phyloP scores from a whole-genome alignment of 2,797 vertebrate genomes.

The Myripristis murdjan region DNA sequence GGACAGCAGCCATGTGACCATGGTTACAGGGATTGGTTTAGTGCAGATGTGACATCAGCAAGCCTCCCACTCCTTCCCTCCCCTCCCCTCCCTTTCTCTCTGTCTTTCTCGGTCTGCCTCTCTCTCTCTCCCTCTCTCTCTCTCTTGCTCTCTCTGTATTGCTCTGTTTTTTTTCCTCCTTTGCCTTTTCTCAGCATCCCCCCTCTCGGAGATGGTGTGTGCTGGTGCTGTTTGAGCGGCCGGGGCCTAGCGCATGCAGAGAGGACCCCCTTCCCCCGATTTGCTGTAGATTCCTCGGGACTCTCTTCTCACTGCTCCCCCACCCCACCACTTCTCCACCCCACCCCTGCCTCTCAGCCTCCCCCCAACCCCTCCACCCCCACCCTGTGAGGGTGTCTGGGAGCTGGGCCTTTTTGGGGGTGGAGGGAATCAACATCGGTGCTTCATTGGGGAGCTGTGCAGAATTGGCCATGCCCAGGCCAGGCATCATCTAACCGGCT shows the following conservation, averaged over 20 bases:
- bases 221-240: constrained; percentile 70
- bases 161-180: constrained; percentile 54
- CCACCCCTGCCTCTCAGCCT: constrained; percentile 32
- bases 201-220: constrained; percentile 82
- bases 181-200: constrained; percentile 82
- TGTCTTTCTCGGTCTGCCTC: constrained; percentile 44
- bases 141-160: constrained; percentile 44
- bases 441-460: constrained; percentile 65
- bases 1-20: constrained; percentile 82
- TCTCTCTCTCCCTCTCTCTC: constrained; percentile 27
- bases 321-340: no score
- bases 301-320: constrained; percentile 51
- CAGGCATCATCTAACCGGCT: constrained; percentile 72
- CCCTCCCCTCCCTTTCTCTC: constrained; percentile 40
- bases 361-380: constrained; percentile 29
- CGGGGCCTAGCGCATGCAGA: constrained; percentile 73
- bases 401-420: constrained; percentile 70
- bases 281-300: constrained; percentile 46
- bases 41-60: constrained; percentile 83
- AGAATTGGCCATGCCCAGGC: constrained; percentile 80
- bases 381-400: constrained; percentile 64
- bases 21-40: constrained; percentile 81
- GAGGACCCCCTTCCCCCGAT: constrained; percentile 53
- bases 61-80: constrained; percentile 71
- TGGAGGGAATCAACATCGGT: constrained; percentile 73